A percentile compares a stretch with the other conserved stretches of the same genome.
These are phyloP conservation scores for Pterocles orientalis DNA, from an alignment of 2,113 vertebrate genomes.

Conservation along the genomic window DNA sequence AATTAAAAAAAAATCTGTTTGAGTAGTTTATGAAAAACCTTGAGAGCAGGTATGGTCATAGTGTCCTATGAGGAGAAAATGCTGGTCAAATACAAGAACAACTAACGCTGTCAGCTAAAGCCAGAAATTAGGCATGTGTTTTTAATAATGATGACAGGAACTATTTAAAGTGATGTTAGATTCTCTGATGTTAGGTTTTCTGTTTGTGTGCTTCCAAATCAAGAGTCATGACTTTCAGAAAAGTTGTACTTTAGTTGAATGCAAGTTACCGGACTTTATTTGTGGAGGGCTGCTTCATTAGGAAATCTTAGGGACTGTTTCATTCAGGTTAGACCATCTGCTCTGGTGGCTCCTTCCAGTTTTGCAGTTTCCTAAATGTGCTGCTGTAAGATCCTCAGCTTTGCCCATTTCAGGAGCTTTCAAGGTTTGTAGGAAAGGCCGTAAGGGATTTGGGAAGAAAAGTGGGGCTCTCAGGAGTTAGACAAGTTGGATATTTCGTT, in stretches of 20 bases:
- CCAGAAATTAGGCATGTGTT: neutral
- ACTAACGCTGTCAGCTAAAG: neutral
- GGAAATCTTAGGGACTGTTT: neutral
- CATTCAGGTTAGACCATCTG: neutral
- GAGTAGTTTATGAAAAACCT: neutral
- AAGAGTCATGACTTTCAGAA: neutral
- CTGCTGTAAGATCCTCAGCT: neutral
- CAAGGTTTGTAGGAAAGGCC: neutral
- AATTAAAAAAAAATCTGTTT: neutral
- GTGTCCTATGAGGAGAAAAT: neutral
- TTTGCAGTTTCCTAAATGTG: neutral
- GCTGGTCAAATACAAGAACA: neutral
- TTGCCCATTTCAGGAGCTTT: neutral
- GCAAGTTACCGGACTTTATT: neutral
- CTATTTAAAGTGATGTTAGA: neutral
- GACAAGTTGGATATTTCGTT: neutral
- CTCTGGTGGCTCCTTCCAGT: neutral
- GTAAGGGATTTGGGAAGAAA: neutral
- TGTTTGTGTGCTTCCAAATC: neutral
- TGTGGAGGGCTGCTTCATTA: neutral
- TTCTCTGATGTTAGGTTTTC: neutral
- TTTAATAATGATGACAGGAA: slow-evolving; percentile 2
- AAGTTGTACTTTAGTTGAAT: neutral
- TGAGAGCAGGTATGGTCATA: neutral
- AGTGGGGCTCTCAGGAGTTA: neutral